Base-by-base conservation (phyloP, 2,888 invertebrate species). In the Flabesymbios commensalis region DNA sequence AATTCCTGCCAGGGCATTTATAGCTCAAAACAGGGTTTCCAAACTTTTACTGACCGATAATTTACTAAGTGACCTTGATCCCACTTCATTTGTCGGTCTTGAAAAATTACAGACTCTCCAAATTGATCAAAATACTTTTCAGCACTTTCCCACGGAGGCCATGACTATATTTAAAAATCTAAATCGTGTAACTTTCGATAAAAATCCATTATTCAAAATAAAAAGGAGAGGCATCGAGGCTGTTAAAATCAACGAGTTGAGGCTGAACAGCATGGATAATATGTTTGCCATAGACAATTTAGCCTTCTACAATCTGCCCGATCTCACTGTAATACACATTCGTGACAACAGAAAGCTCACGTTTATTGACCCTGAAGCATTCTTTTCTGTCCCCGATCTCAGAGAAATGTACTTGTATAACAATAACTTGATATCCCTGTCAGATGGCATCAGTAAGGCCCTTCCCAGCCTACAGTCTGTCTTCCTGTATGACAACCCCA, bases 341-440 rank as follows among this genome's bases (percentile, higher is more conserved):
- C 79, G 81, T 65, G 78, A 82, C 65, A 86, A 87, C 57, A 69
- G 82, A 0, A 75, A 84, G 7, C 85, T 92, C 49, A 84, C 86
- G 47, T 83, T 82, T 65, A 71, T 85, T 19, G 82, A 84, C 66
- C 77, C 80, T 3, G 64, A 76, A 24, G 80, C 84, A 5, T 83
- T 84, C 68, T 64, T 74, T 48, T 74, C 78, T 57, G 73, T 80
- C 32, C 79, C 81, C 3, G 70, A 70, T 39, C 83, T 87, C 92
- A 74, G 88, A 88, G 77, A 92, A 90, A 78, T 89, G 92, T 70
- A 91, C 90, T 70, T 90, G 88, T 84, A 88, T 89, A 69, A 89
- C 90, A 56, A 83, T 65, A 74, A 77, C 48, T 73, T 85, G 19
- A 67, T 69, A 36, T 78, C 80, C n/a, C 61, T 85, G 41, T 76